Base-by-base conservation (phyloP, 1,140 invertebrate genomes). In the Drosophila hydei region DNA sequence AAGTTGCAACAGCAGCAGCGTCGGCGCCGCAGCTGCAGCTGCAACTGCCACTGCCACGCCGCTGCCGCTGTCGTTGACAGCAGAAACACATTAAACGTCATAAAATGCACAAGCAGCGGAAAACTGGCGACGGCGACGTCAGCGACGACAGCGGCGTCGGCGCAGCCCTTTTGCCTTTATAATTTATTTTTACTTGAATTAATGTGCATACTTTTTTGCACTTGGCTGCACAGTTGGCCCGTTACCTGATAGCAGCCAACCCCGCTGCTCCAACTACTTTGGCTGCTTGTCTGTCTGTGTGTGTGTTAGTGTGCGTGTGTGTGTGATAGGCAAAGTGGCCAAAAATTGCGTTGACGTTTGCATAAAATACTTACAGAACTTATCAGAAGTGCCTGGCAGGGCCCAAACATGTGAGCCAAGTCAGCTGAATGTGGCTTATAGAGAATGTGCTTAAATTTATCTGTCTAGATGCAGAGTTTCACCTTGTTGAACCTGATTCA, bases 111-210 rank as follows among this genome's bases (percentile, higher is more conserved):
- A 65, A 77, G 78, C 81, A 78, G 81, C 77, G 77, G 30, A 81
- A 85, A 87, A 72, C n/a, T 21, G 67, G 77, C 80, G 76, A 62
- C 73, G 56, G 21, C 62, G 27, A n/a, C 51, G 43, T 6, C 18
- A 43, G 55, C 74, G 50, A 9, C 60, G 76, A 62, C 73, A 51
- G 18, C 62, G 27, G 21, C 51, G 27, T n/a, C 23, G 50, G 12
- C 60, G 30, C 14, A 38, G 60, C 52, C 65, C 70, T 75, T 81
- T 77, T 81, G 77, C 81, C 76, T 78, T 87, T 72, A 81, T 87
- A 87, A 87, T 87, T 87, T 87, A 88, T 87, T 87, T 87, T 87
- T 87, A 84, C 81, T 87, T 87, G 81, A 87, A 87, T 87, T 87
- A 87, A 87, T 87, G 83, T 88, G 81, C 85, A 87, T 81, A 87